phyloP scores from a whole-genome alignment of 2,113 vertebrate genomes.

The Calyptomena viridis region DNA sequence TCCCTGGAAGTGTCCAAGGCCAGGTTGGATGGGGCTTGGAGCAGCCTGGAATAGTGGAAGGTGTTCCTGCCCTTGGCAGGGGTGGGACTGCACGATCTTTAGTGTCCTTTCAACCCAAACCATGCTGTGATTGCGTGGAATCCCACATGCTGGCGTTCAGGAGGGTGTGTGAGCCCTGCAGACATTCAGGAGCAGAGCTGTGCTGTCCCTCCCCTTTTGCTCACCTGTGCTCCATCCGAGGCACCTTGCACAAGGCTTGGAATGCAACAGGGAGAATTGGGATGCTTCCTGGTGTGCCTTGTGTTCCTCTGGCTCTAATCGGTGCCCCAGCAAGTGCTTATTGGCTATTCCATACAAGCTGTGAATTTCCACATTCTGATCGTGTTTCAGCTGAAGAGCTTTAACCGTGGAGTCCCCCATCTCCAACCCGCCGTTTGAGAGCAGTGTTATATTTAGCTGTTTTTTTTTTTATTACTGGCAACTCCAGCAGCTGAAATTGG shows the following conservation, averaged over 20 bases:
- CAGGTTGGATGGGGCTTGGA: neutral
- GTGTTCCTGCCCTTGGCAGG: neutral
- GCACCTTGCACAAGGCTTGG: neutral
- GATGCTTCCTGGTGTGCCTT: neutral
- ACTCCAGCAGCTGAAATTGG: constrained; percentile 35
- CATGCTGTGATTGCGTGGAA: neutral
- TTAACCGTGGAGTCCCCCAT: neutral
- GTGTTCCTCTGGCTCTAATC: neutral
- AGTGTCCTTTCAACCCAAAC: neutral
- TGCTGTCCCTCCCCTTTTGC: neutral
- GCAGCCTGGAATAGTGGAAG: neutral
- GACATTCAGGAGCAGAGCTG: neutral
- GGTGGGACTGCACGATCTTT: rapidly evolving
- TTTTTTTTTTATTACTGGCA: constrained; percentile 28
- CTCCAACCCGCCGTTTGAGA: neutral
- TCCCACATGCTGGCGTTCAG: rapidly evolving
- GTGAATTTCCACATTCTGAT: neutral
- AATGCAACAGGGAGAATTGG: too few relatives aligned
- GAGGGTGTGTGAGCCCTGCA: neutral
- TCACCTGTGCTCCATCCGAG: rapidly evolving
- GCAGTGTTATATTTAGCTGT: constrained; percentile 20
- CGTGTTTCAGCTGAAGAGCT: neutral
- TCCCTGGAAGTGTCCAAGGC: neutral
- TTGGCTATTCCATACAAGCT: neutral
- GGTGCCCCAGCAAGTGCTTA: neutral